Evolutionary conservation across 2,888 invertebrate genomes (phyloP).

Genomic region (Epsilonema sp.): DNA sequence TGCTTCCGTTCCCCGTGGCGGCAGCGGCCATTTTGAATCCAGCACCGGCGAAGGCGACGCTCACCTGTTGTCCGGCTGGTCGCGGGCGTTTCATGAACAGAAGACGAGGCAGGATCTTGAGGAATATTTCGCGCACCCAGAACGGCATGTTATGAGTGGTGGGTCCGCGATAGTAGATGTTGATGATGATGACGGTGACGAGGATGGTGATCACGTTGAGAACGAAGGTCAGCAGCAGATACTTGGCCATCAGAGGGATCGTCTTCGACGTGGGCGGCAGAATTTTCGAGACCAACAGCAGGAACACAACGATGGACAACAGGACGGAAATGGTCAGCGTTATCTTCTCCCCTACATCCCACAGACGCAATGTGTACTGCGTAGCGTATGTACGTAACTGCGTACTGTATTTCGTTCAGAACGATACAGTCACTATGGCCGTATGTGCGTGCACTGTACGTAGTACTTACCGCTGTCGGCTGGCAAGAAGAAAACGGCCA

Average conservation of each 20-base stretch:
- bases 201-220: slow-evolving; percentile 99
- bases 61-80: not conserved
- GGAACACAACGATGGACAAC: slow-evolving; percentile 95
- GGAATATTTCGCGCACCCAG: slow-evolving; percentile 82
- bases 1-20: too few relatives aligned
- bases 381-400: slow-evolving; percentile 93
- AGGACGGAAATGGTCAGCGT: slow-evolving; percentile 68
- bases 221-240: slow-evolving; percentile 93
- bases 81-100: slow-evolving; percentile 83
- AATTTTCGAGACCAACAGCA: slow-evolving; percentile 93
- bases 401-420: slow-evolving; percentile 96
- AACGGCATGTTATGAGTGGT: slow-evolving; percentile 90
- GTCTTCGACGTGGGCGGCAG: slow-evolving; percentile 94
- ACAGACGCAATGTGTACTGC: slow-evolving; percentile 97
- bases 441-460: slow-evolving; percentile 73
- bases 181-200: slow-evolving; percentile 95
- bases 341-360: slow-evolving; percentile 54
- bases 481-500: slow-evolving; percentile 83
- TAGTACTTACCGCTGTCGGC: slow-evolving; percentile 94
- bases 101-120: slow-evolving; percentile 74
- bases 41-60: too few relatives aligned
- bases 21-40: too few relatives aligned
- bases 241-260: slow-evolving; percentile 60
- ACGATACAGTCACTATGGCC: slow-evolving; percentile 88
- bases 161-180: slow-evolving; percentile 95